Base-by-base conservation (phyloP, 2,113 vertebrate species). In the Pomatorhinus ruficollis region DNA sequence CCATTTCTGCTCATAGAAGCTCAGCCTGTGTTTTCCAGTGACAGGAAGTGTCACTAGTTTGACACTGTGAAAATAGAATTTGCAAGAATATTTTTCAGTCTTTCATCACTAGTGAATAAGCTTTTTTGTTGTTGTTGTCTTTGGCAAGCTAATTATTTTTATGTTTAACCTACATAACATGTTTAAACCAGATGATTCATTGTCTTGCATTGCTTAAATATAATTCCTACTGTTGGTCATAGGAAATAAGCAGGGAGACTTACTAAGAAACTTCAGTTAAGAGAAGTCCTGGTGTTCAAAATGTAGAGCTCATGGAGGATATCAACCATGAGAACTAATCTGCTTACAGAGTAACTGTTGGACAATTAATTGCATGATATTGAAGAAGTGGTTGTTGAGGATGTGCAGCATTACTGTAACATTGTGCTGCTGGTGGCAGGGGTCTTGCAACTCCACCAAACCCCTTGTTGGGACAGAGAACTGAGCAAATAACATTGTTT, bases 11-110 rank as follows among this genome's bases (percentile, higher is more conserved):
- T 75, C 44, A 61, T 1, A 77, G 50, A 52, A 89, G 42, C 56
- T 54, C 69, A 87, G 52, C 28, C 54, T 77, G 39, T 88, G 45
- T 66, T 95, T 86, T 71, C 63, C 60, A 56, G 56, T 77, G 64
- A 91, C 60, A 77, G 50, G 39, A 83, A 80, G 45, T 57, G 40
- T 81, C 66, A 53, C 31, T 61, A 11, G 25, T 69, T 87, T 94
- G 66, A 88, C 75, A 42, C 28, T 69, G 50, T 88, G 83, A 90
- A 93, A 93, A 89, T 59, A 56, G 57, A 93, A 95, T 77, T 89
- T 68, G 50, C 42, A 80, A 80, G 39, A 71, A 6, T 68, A 49
- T 89, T 84, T 76, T 86, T 35, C 57, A 25, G 28, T 61, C 23
- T 82, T 91, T 77, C 35, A 82, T 63, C 45, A 42, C 40, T 24